Evolutionary conservation across 2,888 invertebrate species (phyloP).

Genomic region (Troilus luridus): DNA sequence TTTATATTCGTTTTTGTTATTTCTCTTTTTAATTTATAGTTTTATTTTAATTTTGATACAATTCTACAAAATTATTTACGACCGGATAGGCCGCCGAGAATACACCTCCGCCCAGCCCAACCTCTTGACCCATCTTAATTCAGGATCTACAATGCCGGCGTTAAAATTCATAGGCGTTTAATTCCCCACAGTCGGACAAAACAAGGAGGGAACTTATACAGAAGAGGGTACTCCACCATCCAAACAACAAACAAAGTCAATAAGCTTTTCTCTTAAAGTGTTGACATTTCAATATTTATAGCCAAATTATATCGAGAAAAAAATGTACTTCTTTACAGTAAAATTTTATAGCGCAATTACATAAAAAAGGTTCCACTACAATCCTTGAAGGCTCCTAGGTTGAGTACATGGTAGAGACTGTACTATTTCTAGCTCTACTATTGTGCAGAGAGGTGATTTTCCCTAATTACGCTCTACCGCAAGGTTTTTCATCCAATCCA

Average conservation of each 20-base stretch:
- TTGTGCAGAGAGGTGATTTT: too few species aligned
- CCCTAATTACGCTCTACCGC: too few species aligned
- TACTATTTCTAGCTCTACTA: too few species aligned
- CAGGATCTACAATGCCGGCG: constrained; percentile 23
- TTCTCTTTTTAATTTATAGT: neutral
- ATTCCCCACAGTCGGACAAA: neutral
- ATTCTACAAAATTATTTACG: neutral
- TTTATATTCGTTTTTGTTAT: too few species aligned
- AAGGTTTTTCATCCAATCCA: too few species aligned
- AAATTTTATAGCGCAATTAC: neutral
- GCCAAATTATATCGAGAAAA: neutral
- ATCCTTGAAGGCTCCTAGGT: too few species aligned
- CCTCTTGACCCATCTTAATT: neutral
- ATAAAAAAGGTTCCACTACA: too few species aligned
- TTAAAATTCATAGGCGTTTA: constrained; percentile 54
- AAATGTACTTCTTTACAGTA: neutral
- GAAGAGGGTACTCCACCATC: neutral
- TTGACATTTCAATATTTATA: neutral
- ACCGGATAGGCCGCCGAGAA: neutral
- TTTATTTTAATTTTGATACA: neutral
- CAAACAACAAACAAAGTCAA: neutral
- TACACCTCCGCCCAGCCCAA: neutral
- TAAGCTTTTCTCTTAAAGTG: neutral
- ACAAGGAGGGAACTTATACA: neutral
- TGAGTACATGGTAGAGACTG: too few species aligned